Conservation (phyloP, 2,888 invertebrate species). For the Thymelicus acteon region DNA sequence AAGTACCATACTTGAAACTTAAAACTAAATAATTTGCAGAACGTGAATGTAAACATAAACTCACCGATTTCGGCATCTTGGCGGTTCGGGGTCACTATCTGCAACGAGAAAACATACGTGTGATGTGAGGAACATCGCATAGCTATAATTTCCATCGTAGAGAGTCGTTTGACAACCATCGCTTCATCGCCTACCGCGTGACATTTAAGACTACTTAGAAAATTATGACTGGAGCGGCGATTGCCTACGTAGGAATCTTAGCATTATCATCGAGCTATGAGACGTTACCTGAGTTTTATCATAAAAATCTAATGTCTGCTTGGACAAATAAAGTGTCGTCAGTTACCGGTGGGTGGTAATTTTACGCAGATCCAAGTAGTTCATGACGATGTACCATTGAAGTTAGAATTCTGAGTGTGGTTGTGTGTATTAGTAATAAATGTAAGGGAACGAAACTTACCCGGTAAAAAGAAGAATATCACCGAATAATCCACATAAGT, state of each 20-base stretch:
- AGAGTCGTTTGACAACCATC: constrained; percentile 55
- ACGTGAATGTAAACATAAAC: constrained; percentile 55
- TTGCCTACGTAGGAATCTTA: constrained; percentile 44
- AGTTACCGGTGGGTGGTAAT: constrained; percentile 68
- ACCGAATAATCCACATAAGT: constrained; percentile 85
- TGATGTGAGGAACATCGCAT: constrained; percentile 57
- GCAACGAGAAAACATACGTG: constrained; percentile 65
- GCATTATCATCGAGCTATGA: constrained; percentile 44
- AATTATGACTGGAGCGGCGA: constrained; percentile 56
- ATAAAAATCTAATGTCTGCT: constrained; percentile 54
- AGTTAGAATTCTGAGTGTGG: constrained; percentile 42
- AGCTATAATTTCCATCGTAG: constrained; percentile 52
- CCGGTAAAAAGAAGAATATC: constrained; percentile 80
- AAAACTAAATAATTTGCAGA: constrained; percentile 25
- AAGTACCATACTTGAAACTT: constrained; percentile 25
- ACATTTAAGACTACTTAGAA: constrained; percentile 51
- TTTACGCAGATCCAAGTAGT: constrained; percentile 53
- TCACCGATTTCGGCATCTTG: constrained; percentile 88
- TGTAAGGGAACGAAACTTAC: constrained; percentile 59
- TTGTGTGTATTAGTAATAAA: constrained; percentile 23
- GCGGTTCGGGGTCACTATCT: constrained; percentile 80
- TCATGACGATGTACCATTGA: constrained; percentile 48
- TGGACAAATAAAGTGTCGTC: constrained; percentile 60
- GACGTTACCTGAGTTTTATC: constrained; percentile 54
- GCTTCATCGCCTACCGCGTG: constrained; percentile 51